Base-by-base conservation (phyloP, 2,888 invertebrate species). In the Platycheirus albimanus region DNA sequence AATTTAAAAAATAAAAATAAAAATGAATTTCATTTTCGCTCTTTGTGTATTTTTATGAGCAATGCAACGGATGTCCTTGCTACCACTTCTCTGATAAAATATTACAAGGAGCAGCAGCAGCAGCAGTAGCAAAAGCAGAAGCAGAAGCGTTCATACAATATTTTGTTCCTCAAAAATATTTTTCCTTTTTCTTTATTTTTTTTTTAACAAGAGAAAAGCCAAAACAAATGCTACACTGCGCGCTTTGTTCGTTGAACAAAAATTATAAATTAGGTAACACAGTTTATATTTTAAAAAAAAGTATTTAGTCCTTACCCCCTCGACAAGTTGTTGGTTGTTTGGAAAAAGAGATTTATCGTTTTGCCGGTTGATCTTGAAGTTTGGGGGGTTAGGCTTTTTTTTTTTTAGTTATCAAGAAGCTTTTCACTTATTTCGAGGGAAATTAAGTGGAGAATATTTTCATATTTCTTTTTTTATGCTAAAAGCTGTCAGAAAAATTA, bases 1-100 rank as follows among this genome's bases (percentile, higher is more conserved):
- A 24, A 69, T 36, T 13, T n/a, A 13, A 36, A 66, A 63, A 56
- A 63, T 7, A 43, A 30, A 6, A 54, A 20, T 51, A 8, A 47
- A 47, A 43, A 58, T 33, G 15, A 52, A 81, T 47, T 76, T 61
- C 43, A 61, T 77, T 70, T 77, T 30, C 52, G 15, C 75, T 41
- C 43, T 58, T 41, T 63, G 49, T 67, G 45, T 67, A 67, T 70
- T 70, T 70, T 70, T 70, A 70, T 80, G 64, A 71, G 51, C 52
- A 71, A 66, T 71, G 76, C 80, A 81, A 58, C 75, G 69, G 80
- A 75, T 80, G 70, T 75, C 80, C 80, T 70, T 70, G 70, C 75
- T 52, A 66, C 64, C 51, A 66, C 19, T 61, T 58, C 19, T 81
- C 41, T 66, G 71, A 76, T 81, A 76, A 81, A 81, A 76, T 81